Percentiles rank a stretch among this genome's conserved stretches.
Conservation (phyloP, 23 tunicate genomes). For the Phallusia fumigata region DNA sequence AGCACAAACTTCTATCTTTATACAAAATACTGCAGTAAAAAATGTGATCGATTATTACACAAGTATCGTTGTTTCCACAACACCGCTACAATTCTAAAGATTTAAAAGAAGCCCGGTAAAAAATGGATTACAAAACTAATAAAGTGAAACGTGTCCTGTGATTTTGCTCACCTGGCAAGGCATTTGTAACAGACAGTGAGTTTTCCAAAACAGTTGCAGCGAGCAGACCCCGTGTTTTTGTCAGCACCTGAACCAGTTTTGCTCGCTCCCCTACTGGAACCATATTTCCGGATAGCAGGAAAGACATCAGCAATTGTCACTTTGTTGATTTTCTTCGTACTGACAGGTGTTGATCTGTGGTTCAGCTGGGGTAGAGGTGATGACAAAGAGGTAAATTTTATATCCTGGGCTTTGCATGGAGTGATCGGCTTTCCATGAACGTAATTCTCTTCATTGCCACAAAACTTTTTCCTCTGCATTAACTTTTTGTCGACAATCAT, state of each 20-base stretch:
- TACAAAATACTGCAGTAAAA: too few species aligned
- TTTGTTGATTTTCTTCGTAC: conserved; percentile 7
- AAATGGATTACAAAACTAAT: too few species aligned
- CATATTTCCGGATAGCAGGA: conserved; percentile 46
- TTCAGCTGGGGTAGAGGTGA: conserved; percentile 12
- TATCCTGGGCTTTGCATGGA: neutral
- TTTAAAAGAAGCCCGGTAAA: too few species aligned
- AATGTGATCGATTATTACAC: too few species aligned
- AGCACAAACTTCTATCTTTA: too few species aligned
- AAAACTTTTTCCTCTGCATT: neutral
- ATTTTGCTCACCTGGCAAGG: conserved; percentile 47
- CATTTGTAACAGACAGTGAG: conserved; percentile 51
- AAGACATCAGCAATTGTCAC: conserved; percentile 52
- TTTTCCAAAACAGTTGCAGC: conserved; percentile 53
- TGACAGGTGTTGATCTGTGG: neutral
- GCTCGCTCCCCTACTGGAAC: neutral
- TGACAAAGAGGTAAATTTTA: conserved; percentile 9
- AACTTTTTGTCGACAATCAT: neutral
- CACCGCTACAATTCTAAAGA: too few species aligned
- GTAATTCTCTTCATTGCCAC: neutral
- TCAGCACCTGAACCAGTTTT: neutral
- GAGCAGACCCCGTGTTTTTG: neutral
- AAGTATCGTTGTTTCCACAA: too few species aligned
- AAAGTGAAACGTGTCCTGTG: too few species aligned
- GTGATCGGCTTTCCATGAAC: neutral